A percentile compares a stretch with the other conserved stretches of the same genome.
phyloP scores from a whole-genome alignment of 2,113 vertebrate genomes.

The Tachysurus vachellii region DNA sequence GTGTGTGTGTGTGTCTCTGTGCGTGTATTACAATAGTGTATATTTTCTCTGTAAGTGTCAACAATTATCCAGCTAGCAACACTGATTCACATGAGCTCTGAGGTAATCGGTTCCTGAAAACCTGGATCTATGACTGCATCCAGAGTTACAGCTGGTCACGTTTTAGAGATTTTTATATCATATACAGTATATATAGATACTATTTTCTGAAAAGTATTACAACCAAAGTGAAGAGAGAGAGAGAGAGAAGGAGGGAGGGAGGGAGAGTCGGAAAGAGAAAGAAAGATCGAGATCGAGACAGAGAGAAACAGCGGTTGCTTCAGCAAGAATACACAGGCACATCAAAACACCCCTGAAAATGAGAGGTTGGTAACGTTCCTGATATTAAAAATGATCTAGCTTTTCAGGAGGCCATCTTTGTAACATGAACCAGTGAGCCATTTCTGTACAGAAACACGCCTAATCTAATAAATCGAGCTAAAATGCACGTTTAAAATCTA shows the following conservation, averaged over 20 bases:
- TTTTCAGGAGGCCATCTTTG: slow-evolving; percentile 47
- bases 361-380: slow-evolving; percentile 43
- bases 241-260: not conserved
- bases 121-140: slow-evolving; percentile 78
- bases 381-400: slow-evolving; percentile 30
- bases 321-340: slow-evolving; percentile 79
- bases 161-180: slow-evolving; percentile 55
- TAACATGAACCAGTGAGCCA: slow-evolving; percentile 43
- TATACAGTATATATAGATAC: slow-evolving; percentile 46
- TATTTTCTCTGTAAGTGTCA: slow-evolving; percentile 65
- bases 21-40: slow-evolving; percentile 58
- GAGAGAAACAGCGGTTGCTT: slow-evolving; percentile 80
- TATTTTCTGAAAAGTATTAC: slow-evolving; percentile 59
- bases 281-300: not conserved
- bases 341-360: slow-evolving; percentile 49
- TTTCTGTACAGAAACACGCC: not conserved
- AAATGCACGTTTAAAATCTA: slow-evolving; percentile 14
- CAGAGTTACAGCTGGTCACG: slow-evolving; percentile 74
- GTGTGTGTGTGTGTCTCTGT: slow-evolving; percentile 55
- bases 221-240: slow-evolving; percentile 53
- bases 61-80: slow-evolving; percentile 76
- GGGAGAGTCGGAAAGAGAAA: slow-evolving; percentile 27
- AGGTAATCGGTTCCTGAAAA: slow-evolving; percentile 88
- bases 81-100: slow-evolving; percentile 80
- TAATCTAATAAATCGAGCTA: not conserved